Evolutionary conservation across 2,888 invertebrate genomes (phyloP), one percentile per base, ranked within the genome.

Genomic region (Lasioglossum figueresi): DNA sequence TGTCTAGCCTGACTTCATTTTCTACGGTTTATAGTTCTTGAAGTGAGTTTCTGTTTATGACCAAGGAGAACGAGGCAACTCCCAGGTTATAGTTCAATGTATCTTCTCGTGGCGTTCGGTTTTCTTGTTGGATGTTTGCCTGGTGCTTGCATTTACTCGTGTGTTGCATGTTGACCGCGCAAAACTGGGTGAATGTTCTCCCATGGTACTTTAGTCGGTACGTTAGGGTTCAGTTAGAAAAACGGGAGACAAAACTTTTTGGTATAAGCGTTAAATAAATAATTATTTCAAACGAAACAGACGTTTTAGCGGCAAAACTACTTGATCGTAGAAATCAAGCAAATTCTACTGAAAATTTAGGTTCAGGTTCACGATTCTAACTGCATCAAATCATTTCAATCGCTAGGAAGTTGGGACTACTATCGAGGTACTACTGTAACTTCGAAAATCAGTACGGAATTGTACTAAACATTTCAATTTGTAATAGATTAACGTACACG

Each of bases 41-140:
- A 43, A 19, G 63, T 5, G 45, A 31, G 31, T 37, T 66, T 75
- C 27, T 79, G 2, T 34, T 37, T 52, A n/a, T 45, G 43, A 43
- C 63, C 40, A 37, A 37, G 37, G n/a, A 52, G 52, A 59, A n/a
- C 34, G 34, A 37, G 23, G n/a, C 37, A 74, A 56, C 56, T 74
- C 45, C 52, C 23, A n/a, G 37, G n/a, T n/a, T 23, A 37, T 74
- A 37, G 66, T 68, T 68, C 37, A 68, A 68, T 37, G 66, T 37
- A 68, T 68, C 63, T 31, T 63, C 63, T 16, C 23, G 34, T 19
- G 34, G 34, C 34, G 66, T 66, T 66, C 66, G 66, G 66, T 66
- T 34, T 68, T 68, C 66, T 68, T 68, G 66, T 37, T 68, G 66
- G 34, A 68, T 68, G 34, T 68, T 68, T 68, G 63, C 63, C 66